Evolutionary conservation across 2,797 vertebrate genomes (phyloP).

Genomic region (Lacerta agilis): DNA sequence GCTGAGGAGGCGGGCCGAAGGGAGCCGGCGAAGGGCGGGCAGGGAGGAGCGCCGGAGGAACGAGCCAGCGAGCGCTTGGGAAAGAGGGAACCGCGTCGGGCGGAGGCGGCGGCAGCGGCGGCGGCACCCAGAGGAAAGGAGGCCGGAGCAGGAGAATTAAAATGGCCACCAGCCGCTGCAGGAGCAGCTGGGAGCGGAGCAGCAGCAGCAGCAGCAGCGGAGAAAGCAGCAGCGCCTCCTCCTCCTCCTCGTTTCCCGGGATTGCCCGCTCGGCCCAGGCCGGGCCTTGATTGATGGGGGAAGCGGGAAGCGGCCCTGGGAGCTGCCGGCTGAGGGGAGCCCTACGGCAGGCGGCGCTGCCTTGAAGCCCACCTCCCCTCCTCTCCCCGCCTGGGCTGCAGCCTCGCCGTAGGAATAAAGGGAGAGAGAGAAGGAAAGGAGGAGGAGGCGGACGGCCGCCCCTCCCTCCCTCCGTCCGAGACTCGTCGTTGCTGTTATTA

Average conservation of each 20-base stretch:
- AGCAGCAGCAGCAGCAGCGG: not conserved
- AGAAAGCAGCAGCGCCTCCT: not conserved
- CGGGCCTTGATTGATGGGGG: slow-evolving; percentile 25
- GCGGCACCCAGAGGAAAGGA: not conserved
- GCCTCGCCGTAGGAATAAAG: no score
- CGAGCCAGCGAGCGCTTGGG: not conserved
- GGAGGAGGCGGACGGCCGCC: not conserved
- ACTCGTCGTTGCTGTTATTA: no score
- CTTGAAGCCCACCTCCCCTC: not conserved
- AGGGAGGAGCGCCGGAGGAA: not conserved
- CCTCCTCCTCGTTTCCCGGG: not conserved
- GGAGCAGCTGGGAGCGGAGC: not conserved
- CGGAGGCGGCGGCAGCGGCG: not conserved
- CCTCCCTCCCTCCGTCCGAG: not conserved
- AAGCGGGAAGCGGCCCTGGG: not conserved
- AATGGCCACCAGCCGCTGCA: slow-evolving; percentile 25
- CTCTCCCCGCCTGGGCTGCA: not conserved
- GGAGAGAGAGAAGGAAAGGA: no score
- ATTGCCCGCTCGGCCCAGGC: slow-evolving; percentile 2
- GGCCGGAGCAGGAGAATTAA: slow-evolving; percentile 16
- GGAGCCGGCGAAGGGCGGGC: not conserved
- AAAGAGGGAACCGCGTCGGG: not conserved
- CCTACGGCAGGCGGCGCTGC: slow-evolving; percentile 22
- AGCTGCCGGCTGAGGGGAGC: not conserved
- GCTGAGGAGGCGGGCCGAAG: not conserved